Evolutionary conservation across 2,888 invertebrate genomes (phyloP), one percentile per base, ranked within the genome.

Genomic region (Melieria omissa): DNA sequence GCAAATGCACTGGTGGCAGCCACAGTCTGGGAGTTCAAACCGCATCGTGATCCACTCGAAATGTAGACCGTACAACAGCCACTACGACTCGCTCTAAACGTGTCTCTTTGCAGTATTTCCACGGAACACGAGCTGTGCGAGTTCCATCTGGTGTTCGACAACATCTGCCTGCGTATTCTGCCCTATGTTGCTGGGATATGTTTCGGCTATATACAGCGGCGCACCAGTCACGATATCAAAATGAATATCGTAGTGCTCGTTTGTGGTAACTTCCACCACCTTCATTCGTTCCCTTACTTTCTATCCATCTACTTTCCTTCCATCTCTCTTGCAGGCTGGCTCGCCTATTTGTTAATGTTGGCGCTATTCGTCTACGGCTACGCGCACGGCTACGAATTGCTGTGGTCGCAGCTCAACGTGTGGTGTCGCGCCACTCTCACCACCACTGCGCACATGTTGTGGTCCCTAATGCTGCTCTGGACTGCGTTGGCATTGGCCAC

Each of bases 111-210:
- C 29, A 71, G 71, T 5, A 65, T 42, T 5, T 61, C 46, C 42
- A 71, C 54, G 45, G 49, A 45, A 7, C 10, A 65, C 3, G 90
- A 91, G 12, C 81, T 91, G 67, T 89, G 90, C 0, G 84, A 90
- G 5, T 92, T 92, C 77, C 90, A 92, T 72, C 89, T 90, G 77
- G 89, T 93, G 54, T 91, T 93, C 72, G 92, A 92, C 80, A 92
- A 93, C 79, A 92, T 93, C 3, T 92, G 92, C 91, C 91, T 93
- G 1, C 88, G 93, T 62, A 88, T 93, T 41, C 91, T 92, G 2
- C 93, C 94, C 0, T 94, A 94, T 85, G 87, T 93, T 58, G 88
- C 92, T 63, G 94, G 94, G 14, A 91, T 94, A 87, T 88, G 91
- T 65, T 89, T 91, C 1, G 94, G 94, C 7, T 93, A 93, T 90